Percentiles rank a stretch among this genome's conserved stretches.
phyloP scores from a whole-genome alignment of 2,888 invertebrate genomes.

The Campoplex capitator region DNA sequence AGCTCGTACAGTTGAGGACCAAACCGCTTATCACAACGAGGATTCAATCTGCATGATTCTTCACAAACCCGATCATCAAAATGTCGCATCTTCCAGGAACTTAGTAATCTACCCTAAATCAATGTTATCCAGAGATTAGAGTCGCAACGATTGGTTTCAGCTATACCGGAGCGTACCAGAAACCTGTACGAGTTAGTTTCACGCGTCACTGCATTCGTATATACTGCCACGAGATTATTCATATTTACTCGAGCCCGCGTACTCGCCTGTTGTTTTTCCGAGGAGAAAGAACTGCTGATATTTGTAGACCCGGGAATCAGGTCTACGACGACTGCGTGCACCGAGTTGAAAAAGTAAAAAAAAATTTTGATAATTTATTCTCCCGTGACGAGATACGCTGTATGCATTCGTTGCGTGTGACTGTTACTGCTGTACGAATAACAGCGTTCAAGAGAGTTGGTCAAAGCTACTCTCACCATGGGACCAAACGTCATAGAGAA shows the following conservation, averaged over 20 bases:
- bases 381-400: conserved; percentile 36
- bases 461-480: conserved; percentile 6
- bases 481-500: conserved; percentile 25
- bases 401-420: conserved; percentile 44
- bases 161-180: conserved; percentile 4
- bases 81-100: not conserved
- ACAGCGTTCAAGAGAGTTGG: conserved; percentile 16
- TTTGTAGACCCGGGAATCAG: conserved; percentile 3
- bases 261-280: conserved; percentile 17
- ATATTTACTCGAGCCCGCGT: not conserved
- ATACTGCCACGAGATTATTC: conserved; percentile 29
- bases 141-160: conserved; percentile 2
- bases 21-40: not conserved
- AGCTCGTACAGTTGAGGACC: no score
- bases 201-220: conserved; percentile 8
- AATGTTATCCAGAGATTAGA: not conserved
- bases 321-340: conserved; percentile 32
- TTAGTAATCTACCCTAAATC: not conserved
- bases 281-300: conserved; percentile 26
- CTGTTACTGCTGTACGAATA: conserved; percentile 33
- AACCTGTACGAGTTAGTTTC: conserved; percentile 30
- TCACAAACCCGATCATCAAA: not conserved
- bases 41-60: not conserved
- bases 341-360: conserved; percentile 48
- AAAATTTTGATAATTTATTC: conserved; percentile 62